Conservation (phyloP, 2,888 invertebrate species). For the Allolobophora icterica region DNA sequence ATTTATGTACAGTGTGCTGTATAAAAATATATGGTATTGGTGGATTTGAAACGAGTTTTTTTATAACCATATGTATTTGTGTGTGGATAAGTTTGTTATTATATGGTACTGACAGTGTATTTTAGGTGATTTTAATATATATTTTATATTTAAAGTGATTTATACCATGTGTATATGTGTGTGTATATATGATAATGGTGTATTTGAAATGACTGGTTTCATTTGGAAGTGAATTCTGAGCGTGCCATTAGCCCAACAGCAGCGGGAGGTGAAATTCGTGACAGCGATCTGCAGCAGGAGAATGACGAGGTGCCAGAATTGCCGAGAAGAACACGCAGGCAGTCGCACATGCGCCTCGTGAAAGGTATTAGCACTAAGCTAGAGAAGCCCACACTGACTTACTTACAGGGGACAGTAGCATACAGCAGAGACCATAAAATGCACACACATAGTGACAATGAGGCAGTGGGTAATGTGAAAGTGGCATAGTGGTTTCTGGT, state of each 20-base stretch:
- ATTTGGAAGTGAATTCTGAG: conserved; percentile 17
- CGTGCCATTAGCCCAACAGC: not conserved
- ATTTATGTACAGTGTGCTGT: not conserved
- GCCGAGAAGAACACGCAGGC: not conserved
- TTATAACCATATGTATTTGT: not conserved
- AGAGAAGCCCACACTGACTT: not conserved
- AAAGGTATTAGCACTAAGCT: not conserved
- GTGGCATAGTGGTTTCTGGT: not conserved
- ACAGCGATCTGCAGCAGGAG: not conserved
- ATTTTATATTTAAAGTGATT: not conserved
- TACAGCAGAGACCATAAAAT: not conserved
- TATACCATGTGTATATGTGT: not conserved
- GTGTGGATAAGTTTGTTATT: not conserved
- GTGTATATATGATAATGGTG: not conserved
- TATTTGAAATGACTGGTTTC: not conserved
- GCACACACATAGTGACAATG: not conserved
- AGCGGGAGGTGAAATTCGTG: not conserved
- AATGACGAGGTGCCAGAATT: conserved; percentile 2
- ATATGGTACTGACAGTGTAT: too few species aligned
- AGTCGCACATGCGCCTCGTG: not conserved
- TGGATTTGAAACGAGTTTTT: not conserved
- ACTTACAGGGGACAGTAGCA: too few species aligned
- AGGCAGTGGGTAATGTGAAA: not conserved
- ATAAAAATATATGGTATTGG: not conserved
- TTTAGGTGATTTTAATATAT: not conserved